Base-by-base conservation (phyloP, 1,140 invertebrate genomes). In the Nasonia vitripennis region DNA sequence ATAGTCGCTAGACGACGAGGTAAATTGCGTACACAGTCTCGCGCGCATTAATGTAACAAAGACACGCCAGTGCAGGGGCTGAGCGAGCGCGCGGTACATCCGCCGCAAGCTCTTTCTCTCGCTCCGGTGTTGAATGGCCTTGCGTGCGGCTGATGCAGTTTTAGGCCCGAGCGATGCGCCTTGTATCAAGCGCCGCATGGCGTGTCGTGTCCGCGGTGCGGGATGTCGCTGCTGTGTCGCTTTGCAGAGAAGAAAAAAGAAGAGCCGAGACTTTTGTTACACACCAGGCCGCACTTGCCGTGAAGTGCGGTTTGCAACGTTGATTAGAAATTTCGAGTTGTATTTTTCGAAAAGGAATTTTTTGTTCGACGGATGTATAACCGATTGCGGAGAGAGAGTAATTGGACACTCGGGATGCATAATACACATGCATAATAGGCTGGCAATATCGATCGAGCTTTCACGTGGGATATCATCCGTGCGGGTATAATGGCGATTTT, bases 21-120 rank as follows among this genome's bases (percentile, higher is more conserved):
- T 87, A 88, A 87, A 88, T 84, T 86, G 74, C 83, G 78, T 82
- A 79, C 48, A 82, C 9, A 78, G 75, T 37, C 83, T 37, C 83
- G 75, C 23, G 41, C 41, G 71, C 51, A 77, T 83, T 83, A 77
- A 83, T 83, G 51, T 62, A 77, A 77, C 81, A 77, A 77, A 67
- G 81, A 67, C 81, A 83, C 81, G 81, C 81, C 73, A 81, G 37
- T 67, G 62, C 27, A 27, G 27, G 34, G 14, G 55, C 27, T 27
- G 27, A 27, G 1, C 1, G 27, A 27, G 27, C 27, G 27, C 27
- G 27, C 27, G 27, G 27, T 27, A 27, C 1, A 27, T 27, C 27
- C 27, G 27, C 55, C 17, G 55, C 55, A 62, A 17, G 55, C 55
- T 20, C 6, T 62, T 62, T 62, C 55, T 62, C 55, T 62, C 14